These are phyloP conservation scores for Rhaphigaster nebulosa DNA, from an alignment of 2,888 invertebrate genomes.

Conservation along the genomic window DNA sequence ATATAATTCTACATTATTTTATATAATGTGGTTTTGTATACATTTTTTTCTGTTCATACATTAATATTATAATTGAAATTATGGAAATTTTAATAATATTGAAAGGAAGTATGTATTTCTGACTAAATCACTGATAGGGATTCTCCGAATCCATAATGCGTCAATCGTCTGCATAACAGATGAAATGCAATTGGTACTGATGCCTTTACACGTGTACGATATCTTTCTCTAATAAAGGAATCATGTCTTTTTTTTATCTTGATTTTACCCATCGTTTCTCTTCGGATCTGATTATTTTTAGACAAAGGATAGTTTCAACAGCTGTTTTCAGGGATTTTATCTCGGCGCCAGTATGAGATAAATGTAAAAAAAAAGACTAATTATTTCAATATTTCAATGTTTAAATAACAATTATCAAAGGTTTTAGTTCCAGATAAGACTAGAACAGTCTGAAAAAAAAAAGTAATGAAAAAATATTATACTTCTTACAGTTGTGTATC, in stretches of 20 bases:
- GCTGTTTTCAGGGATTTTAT: background rate
- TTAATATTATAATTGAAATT: too few species aligned
- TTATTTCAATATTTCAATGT: background rate
- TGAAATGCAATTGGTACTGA: background rate
- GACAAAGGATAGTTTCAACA: background rate
- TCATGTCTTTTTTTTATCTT: background rate
- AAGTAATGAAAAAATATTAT: too few species aligned
- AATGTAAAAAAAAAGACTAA: background rate
- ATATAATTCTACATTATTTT: too few species aligned
- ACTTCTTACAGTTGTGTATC: too few species aligned
- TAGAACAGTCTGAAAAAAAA: background rate
- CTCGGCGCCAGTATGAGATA: constrained; percentile 11
- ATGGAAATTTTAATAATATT: too few species aligned
- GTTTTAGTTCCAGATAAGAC: background rate
- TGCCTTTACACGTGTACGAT: background rate
- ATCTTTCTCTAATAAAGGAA: background rate
- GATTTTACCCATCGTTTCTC: background rate
- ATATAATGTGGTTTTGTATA: too few species aligned
- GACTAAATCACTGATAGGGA: background rate
- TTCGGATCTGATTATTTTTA: background rate
- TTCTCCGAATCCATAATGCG: background rate
- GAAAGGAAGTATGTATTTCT: too few species aligned
- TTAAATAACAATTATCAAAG: constrained; percentile 14
- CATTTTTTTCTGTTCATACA: too few species aligned
- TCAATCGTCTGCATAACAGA: background rate